Conservation (phyloP, 2,797 vertebrate species). For the Aplochiton taeniatus region DNA sequence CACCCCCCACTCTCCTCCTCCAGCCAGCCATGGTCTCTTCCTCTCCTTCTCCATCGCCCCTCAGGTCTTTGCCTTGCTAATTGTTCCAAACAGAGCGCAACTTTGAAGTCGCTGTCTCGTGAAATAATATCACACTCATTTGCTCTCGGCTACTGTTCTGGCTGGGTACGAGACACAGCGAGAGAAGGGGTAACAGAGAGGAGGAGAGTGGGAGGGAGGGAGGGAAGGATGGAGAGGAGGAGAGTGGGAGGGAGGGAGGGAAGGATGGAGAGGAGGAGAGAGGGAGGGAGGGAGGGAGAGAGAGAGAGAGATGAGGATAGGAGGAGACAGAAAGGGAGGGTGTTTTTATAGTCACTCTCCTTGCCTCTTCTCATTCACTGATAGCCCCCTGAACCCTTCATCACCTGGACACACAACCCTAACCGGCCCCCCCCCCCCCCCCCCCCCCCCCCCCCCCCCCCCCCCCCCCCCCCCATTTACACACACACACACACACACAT, state of each 20-base stretch:
- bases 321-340: slow-evolving; percentile 37
- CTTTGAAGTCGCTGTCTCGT: slow-evolving; percentile 52
- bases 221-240: neutral
- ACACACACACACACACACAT: slow-evolving; percentile 18
- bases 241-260: slow-evolving; percentile 17
- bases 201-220: neutral
- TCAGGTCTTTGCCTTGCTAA: slow-evolving; percentile 49
- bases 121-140: slow-evolving; percentile 57
- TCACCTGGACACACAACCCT: slow-evolving; percentile 60
- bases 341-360: slow-evolving; percentile 61
- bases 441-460: slow-evolving; percentile 22
- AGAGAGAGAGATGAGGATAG: slow-evolving; percentile 39
- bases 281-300: slow-evolving; percentile 12
- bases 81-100: slow-evolving; percentile 51
- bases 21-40: slow-evolving; percentile 1
- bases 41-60: slow-evolving; percentile 25
- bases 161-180: slow-evolving; percentile 14
- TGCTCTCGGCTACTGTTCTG: slow-evolving; percentile 49
- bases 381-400: slow-evolving; percentile 46
- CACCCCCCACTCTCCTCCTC: neutral
- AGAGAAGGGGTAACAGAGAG: slow-evolving; percentile 19
- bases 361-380: slow-evolving; percentile 36
- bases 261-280: neutral
- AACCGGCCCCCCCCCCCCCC: too few relatives aligned
- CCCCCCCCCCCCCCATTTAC: slow-evolving; percentile 11